Evolutionary conservation across 2,113 vertebrate genomes (phyloP).

Genomic region (Probosciger aterrimus): DNA sequence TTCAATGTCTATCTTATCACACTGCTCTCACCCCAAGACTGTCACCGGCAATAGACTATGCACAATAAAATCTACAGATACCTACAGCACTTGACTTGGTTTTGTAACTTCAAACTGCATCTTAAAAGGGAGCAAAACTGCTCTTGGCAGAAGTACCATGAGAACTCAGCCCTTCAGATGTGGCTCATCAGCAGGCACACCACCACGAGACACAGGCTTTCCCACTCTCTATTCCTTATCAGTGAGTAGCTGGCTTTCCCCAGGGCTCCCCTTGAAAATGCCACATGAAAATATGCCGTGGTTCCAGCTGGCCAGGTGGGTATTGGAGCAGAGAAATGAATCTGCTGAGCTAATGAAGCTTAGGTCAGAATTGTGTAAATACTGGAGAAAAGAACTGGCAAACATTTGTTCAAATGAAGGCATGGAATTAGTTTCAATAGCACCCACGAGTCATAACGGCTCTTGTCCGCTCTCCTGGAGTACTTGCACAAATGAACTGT

Average conservation of each 20-base stretch:
- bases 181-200: neutral
- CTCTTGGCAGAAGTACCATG: neutral
- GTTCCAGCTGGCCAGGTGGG: slow-evolving; percentile 1
- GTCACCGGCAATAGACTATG: fast-evolving
- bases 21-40: neutral
- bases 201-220: neutral
- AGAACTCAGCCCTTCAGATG: neutral
- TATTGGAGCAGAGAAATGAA: neutral
- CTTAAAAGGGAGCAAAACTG: neutral
- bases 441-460: neutral
- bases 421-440: neutral
- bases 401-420: slow-evolving; percentile 37
- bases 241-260: neutral
- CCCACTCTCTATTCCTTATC: neutral
- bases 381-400: slow-evolving; percentile 4
- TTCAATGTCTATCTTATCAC: neutral
- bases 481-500: neutral
- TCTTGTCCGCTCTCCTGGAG: neutral
- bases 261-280: neutral
- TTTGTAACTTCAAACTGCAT: neutral
- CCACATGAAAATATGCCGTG: neutral
- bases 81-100: neutral
- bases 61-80: neutral
- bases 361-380: neutral
- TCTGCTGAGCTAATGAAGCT: slow-evolving; percentile 41